Base-by-base conservation (phyloP, 2,797 vertebrate genomes). In the Danionella dracula region DNA sequence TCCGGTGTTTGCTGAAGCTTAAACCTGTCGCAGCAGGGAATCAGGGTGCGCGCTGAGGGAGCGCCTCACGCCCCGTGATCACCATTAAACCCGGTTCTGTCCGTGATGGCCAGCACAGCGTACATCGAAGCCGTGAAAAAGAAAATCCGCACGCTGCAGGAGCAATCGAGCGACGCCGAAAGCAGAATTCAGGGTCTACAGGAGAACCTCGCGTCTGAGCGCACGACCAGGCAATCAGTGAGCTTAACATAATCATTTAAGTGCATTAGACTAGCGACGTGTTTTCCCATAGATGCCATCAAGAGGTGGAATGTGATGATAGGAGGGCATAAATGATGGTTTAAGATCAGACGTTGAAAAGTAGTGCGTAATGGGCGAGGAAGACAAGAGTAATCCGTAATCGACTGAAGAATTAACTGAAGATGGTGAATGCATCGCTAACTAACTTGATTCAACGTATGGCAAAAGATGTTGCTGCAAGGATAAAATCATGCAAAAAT, bases 111-210 rank as follows among this genome's bases (percentile, higher is more conserved):
- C 63, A 90, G 88, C 56, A 86, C 89, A 63, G 92, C 91, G 83
- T 93, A 93, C 29, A 76, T 97, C 76, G 93, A 97, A 82, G 93
- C 93, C 12, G 93, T 97, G 68, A 92, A 92, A 72, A 91, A 95
- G 79, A 98, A 97, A 85, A 97, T 97, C 60, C 91, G 91, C 65
- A 90, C 91, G 62, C 61, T 98, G 79, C 94, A 97, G 76, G 90
- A 94, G 74, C 92, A 94, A 84, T 93, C 93, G 54, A 93, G 94
- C 20, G 70, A 55, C 11, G 93, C 94, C 12, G 92, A 97, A 86
- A 93, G 94, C 21, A 88, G 84, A 65, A 92, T 91, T 1, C 83
- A 90, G 55, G 78, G 76, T 44, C 85, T 97, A 42, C 94, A 96
- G 84, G 87, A 90, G 71, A 92, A 96, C 6, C 88, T 95, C 77